Evolutionary conservation across 1,140 invertebrate species (phyloP).

Genomic region (Cephus cinctus): DNA sequence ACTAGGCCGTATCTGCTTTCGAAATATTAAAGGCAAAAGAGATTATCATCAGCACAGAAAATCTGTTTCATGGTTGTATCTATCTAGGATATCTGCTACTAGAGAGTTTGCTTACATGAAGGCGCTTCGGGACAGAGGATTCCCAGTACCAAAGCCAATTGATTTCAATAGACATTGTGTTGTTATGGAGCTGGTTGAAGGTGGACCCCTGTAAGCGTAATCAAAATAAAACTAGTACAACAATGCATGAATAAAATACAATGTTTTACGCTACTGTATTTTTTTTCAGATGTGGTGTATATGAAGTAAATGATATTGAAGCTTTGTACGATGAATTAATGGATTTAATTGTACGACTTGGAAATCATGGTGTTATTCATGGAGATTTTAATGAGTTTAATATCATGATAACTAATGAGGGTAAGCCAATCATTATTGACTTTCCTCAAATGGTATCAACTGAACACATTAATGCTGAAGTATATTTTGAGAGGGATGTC

Average conservation of each 20-base stretch:
- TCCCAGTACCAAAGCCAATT: constrained; percentile 93
- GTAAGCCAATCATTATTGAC: constrained; percentile 90
- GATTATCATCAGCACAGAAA: constrained; percentile 95
- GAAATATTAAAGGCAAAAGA: constrained; percentile 95
- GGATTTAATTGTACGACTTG: constrained; percentile 89
- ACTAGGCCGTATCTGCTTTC: constrained; percentile 91
- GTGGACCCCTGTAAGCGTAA: constrained; percentile 65
- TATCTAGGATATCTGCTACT: constrained; percentile 94
- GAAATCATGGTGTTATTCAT: constrained; percentile 95
- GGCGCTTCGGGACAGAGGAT: constrained; percentile 83
- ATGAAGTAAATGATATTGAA: constrained; percentile 75
- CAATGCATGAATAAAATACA: not conserved
- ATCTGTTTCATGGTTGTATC: constrained; percentile 92
- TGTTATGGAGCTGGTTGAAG: constrained; percentile 90
- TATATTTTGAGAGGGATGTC: constrained; percentile 96
- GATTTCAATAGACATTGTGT: constrained; percentile 97
- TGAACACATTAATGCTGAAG: constrained; percentile 87
- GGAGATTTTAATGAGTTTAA: constrained; percentile 99
- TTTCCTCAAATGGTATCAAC: constrained; percentile 99
- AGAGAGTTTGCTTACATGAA: constrained; percentile 99
- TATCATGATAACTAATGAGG: constrained; percentile 83
- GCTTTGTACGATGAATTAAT: constrained; percentile 92
- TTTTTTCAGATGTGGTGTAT: constrained; percentile 74
- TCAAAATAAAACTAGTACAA: not conserved
- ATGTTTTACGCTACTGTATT: constrained; percentile 9